Conservation (phyloP, 2,797 vertebrate species). For the Trichosurus vulpecula region DNA sequence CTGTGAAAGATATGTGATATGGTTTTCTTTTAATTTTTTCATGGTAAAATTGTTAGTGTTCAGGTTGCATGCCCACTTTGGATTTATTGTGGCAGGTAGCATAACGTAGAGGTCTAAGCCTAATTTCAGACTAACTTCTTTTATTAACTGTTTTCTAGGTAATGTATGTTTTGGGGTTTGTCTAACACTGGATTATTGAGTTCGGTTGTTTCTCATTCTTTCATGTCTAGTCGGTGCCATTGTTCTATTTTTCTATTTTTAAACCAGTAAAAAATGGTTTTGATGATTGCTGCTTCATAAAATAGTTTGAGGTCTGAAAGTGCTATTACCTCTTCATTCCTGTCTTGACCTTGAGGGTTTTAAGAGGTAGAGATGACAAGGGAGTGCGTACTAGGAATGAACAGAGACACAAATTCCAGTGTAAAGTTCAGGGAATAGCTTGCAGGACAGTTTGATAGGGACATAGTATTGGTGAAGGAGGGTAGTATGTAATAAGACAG, state of each 20-base stretch:
- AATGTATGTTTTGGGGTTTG: not conserved
- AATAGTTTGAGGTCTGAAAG: not conserved
- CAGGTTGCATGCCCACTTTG: not conserved
- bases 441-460: not conserved
- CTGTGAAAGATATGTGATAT: not conserved
- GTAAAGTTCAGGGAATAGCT: not conserved
- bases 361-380: not conserved
- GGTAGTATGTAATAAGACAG: not conserved
- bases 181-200: not conserved
- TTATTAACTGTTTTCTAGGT: not conserved
- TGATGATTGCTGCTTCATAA: not conserved
- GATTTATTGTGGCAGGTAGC: not conserved
- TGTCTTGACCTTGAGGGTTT: not conserved
- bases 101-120: not conserved
- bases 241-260: not conserved
- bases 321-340: not conserved
- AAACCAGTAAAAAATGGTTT: not conserved
- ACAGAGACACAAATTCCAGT: not conserved
- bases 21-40: not conserved
- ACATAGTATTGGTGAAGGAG: not conserved
- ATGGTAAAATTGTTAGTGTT: not conserved
- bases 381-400: not conserved
- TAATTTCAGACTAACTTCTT: not conserved
- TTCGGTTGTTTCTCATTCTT: not conserved
- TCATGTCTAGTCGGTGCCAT: not conserved